Evolutionary conservation across 1,140 invertebrate species (phyloP).

Genomic region (Drosophila prosaltans): DNA sequence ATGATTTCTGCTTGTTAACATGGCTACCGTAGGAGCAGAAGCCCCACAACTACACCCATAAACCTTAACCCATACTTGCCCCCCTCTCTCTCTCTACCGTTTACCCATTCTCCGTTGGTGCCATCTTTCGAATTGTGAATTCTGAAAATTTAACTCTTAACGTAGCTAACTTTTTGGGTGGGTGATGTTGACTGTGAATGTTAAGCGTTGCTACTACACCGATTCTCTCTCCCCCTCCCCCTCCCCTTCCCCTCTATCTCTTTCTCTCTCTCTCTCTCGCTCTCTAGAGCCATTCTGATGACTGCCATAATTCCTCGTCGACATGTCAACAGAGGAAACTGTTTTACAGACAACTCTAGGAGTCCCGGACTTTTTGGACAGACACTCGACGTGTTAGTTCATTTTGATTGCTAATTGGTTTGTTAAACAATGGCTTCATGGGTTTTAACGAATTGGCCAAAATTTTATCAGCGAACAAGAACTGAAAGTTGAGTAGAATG

Average conservation of each 20-base stretch:
- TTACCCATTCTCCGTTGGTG: slow-evolving; percentile 35
- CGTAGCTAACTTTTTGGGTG: slow-evolving; percentile 53
- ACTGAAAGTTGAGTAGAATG: slow-evolving; percentile 4
- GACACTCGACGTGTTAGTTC: slow-evolving; percentile 70
- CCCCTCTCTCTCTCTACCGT: slow-evolving; percentile 14
- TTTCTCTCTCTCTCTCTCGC: no score
- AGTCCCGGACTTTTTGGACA: background rate
- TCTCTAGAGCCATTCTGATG: slow-evolving; percentile 4
- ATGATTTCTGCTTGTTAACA: slow-evolving; percentile 80
- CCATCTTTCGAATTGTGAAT: slow-evolving; percentile 80
- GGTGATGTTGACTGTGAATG: slow-evolving; percentile 36
- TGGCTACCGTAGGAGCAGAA: slow-evolving; percentile 64
- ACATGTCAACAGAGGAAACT: slow-evolving; percentile 68
- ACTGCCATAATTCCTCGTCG: slow-evolving; percentile 76
- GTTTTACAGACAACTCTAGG: slow-evolving; percentile 9
- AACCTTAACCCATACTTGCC: no score
- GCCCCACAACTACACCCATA: background rate
- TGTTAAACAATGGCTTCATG: slow-evolving; percentile 78
- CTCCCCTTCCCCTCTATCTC: no score
- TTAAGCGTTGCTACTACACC: no score
- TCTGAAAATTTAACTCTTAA: slow-evolving; percentile 79
- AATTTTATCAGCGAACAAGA: slow-evolving; percentile 63
- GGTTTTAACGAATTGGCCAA: slow-evolving; percentile 81
- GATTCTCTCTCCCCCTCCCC: no score
- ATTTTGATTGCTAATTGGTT: slow-evolving; percentile 83